Evolutionary conservation across 23 tunicate genomes (phyloP).

Genomic region (Diplosoma virens): DNA sequence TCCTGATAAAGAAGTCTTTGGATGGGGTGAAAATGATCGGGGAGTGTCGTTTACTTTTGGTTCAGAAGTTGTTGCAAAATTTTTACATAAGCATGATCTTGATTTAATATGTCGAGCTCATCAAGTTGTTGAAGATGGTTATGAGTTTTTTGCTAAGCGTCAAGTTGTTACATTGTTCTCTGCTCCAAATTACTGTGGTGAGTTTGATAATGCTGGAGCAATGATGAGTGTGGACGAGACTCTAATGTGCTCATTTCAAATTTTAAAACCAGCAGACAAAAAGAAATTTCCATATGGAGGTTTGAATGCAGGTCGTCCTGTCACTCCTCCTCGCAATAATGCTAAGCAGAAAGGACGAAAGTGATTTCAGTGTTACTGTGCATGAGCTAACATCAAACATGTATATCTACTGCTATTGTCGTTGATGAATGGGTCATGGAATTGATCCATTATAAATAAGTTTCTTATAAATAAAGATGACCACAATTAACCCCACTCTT

Average conservation of each 20-base stretch:
- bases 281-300: slow-evolving; percentile 96
- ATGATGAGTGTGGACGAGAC: slow-evolving; percentile 99
- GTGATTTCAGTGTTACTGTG: too few relatives aligned
- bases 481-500: too few relatives aligned
- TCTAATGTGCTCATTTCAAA: slow-evolving; percentile 98
- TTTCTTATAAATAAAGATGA: too few relatives aligned
- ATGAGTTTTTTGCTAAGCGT: slow-evolving; percentile 98
- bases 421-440: too few relatives aligned
- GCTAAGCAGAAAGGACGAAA: slow-evolving; percentile 47
- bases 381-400: too few relatives aligned
- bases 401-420: too few relatives aligned
- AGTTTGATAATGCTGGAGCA: slow-evolving; percentile 98
- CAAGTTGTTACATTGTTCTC: slow-evolving; percentile 95
- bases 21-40: slow-evolving; percentile 99
- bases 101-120: slow-evolving; percentile 97
- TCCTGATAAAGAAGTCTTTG: slow-evolving; percentile 98
- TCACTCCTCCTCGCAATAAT: slow-evolving; percentile 81
- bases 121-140: slow-evolving; percentile 99
- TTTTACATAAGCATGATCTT: slow-evolving; percentile 95
- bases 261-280: slow-evolving; percentile 97
- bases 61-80: slow-evolving; percentile 97
- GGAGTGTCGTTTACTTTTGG: slow-evolving; percentile 99
- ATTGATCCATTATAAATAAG: too few relatives aligned
- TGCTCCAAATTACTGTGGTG: slow-evolving; percentile 99
- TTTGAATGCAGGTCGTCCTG: slow-evolving; percentile 80